These are phyloP conservation scores for Achroia grisella DNA, from an alignment of 1,140 invertebrate species.

Conservation along the genomic window DNA sequence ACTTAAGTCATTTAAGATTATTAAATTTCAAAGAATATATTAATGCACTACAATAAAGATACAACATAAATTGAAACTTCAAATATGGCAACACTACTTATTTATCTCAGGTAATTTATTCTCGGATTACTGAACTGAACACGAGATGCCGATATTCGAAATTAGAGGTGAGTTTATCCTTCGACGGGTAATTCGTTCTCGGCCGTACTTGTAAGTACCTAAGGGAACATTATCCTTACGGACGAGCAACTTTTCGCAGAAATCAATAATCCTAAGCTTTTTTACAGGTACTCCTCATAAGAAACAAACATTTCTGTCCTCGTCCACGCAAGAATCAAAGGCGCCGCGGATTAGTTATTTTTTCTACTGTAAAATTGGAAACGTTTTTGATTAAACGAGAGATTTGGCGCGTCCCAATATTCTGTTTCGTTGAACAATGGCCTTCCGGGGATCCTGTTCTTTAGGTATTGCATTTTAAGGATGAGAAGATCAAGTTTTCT, in stretches of 20 bases:
- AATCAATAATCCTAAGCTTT: slow-evolving; percentile 64
- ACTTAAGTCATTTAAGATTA: no score
- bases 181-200: slow-evolving; percentile 61
- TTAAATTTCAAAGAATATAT: no score
- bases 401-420: slow-evolving; percentile 54
- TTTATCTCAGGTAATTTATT: slow-evolving; percentile 42
- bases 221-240: slow-evolving; percentile 57
- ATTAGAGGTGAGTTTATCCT: slow-evolving; percentile 60
- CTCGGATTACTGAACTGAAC: slow-evolving; percentile 46
- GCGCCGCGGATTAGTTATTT: slow-evolving; percentile 54
- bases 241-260: slow-evolving; percentile 51
- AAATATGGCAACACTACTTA: no score
- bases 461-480: slow-evolving; percentile 42
- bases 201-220: slow-evolving; percentile 30
- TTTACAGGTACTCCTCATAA: slow-evolving; percentile 45
- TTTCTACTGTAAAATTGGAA: slow-evolving; percentile 60
- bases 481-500: slow-evolving; percentile 41
- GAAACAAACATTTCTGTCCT: slow-evolving; percentile 56
- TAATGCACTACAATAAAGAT: no score
- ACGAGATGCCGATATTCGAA: slow-evolving; percentile 48
- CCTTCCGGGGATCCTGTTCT: slow-evolving; percentile 52
- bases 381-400: slow-evolving; percentile 57
- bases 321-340: slow-evolving; percentile 49
- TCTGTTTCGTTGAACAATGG: slow-evolving; percentile 50
- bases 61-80: no score